Base-by-base conservation (phyloP, 2,888 invertebrate genomes). In the Melanophora roralis region DNA sequence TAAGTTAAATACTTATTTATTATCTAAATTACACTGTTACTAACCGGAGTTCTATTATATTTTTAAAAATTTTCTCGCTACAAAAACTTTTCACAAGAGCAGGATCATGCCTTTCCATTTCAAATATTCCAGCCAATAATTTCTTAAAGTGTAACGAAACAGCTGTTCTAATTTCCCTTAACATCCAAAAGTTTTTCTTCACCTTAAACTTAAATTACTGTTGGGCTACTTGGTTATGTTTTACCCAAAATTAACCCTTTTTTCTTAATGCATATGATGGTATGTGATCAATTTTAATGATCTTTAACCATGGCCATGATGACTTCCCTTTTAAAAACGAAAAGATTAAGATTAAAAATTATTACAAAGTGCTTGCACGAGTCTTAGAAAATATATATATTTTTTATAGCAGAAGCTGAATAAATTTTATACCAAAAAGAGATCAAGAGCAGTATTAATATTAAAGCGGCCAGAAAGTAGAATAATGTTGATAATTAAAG, bases 261-360 rank as follows among this genome's bases (percentile, higher is more conserved):
- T 27, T 27, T 27, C 3, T 27, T 5, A 3, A 27, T 6, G 6
- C 27, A 27, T 6, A 27, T 6, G 6, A 27, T 27, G 4, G 6
- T 27, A 32, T n/a, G 9, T 40, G 59, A 27, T 65, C 64, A 45
- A 21, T 78, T 72, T 36, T 67, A 67, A 68, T 68, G 40, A 60
- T 43, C 51, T 67, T 67, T 59, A 47, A 72, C 67, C 59, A 55
- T 55, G 21, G 12, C 7, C n/a, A 36, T 67, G 45, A 51, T 65
- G 59, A 59, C 43, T 77, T 71, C 47, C 51, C 59, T 59, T 72
- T n/a, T 38, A 32, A 34, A 11, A 16, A 38, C 16, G 11, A 11
- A 27, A 57, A 14, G 40, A 4, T 14, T 59, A n/a, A 40, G 40
- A 11, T 7, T 23, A 21, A 14, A 57, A 57, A 19, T 57, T 19